Evolutionary conservation across 2,113 vertebrate species (phyloP).

Genomic region (Upupa epops): DNA sequence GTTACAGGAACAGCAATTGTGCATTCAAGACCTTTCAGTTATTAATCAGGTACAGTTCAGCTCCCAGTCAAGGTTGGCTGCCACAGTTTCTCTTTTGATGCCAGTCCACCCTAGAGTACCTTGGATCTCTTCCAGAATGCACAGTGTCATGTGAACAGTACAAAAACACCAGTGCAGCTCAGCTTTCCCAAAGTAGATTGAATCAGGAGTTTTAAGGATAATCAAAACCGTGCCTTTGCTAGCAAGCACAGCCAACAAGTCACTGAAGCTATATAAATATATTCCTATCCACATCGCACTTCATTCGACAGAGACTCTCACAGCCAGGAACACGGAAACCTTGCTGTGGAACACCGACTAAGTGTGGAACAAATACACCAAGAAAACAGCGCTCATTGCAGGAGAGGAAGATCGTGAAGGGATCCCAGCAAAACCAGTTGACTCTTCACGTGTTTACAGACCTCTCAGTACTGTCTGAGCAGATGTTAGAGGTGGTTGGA

Average conservation of each 20-base stretch:
- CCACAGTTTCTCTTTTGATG: constrained; percentile 39
- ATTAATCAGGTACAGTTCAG: constrained; percentile 55
- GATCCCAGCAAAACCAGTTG: background rate
- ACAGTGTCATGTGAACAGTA: constrained; percentile 35
- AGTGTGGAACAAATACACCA: background rate
- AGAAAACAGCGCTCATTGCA: background rate
- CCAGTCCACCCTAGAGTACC: background rate
- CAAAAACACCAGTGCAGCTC: constrained; percentile 50
- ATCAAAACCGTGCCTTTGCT: constrained; percentile 72
- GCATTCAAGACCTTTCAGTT: constrained; percentile 52
- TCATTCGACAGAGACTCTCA: constrained; percentile 46
- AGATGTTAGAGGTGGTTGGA: background rate
- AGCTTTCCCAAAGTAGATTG: constrained; percentile 53
- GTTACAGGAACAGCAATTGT: background rate
- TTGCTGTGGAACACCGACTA: background rate
- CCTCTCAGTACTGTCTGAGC: background rate
- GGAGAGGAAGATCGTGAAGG: background rate
- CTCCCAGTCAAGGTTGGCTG: constrained; percentile 22
- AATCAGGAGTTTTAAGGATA: constrained; percentile 69
- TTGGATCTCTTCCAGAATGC: constrained; percentile 41
- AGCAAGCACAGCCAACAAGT: constrained; percentile 62
- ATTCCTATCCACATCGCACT: constrained; percentile 24
- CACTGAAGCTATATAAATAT: constrained; percentile 53
- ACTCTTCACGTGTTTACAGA: background rate
- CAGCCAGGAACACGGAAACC: constrained; percentile 5